Conservation (phyloP, 2,113 vertebrate species). For the Bujurquina vittata region DNA sequence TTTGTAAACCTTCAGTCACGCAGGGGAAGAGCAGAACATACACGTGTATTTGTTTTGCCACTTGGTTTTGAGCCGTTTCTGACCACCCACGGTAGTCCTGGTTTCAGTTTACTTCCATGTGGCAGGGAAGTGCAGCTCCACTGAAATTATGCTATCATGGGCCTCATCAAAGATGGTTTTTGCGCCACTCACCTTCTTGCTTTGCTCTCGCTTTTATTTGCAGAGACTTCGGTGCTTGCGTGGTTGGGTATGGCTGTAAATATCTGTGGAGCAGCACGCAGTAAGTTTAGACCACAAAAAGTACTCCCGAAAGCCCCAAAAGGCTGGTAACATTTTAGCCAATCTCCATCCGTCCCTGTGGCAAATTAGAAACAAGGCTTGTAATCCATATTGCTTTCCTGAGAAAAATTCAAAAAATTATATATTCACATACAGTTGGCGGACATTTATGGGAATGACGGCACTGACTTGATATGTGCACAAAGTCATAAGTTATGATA, state of each 20-base stretch:
- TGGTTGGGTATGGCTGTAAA: slow-evolving; percentile 41
- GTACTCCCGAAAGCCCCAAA: neutral
- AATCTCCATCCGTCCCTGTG: neutral
- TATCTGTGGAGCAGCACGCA: slow-evolving; percentile 3
- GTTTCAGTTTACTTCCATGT: slow-evolving; percentile 55
- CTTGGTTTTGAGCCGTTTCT: slow-evolving; percentile 60
- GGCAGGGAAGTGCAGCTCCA: slow-evolving; percentile 23
- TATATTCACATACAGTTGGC: neutral
- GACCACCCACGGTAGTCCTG: slow-evolving; percentile 76
- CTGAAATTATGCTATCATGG: slow-evolving; percentile 42
- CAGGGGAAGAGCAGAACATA: slow-evolving; percentile 23
- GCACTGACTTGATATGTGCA: neutral
- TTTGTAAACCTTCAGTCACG: slow-evolving; percentile 76
- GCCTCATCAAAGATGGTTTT: slow-evolving; percentile 46
- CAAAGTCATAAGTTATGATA: neutral
- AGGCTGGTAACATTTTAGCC: neutral
- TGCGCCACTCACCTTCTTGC: slow-evolving; percentile 41
- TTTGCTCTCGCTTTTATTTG: slow-evolving; percentile 24
- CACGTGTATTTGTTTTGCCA: slow-evolving; percentile 58
- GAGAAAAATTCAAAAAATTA: neutral
- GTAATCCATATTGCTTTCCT: neutral
- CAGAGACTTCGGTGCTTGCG: slow-evolving; percentile 7
- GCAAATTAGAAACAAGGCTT: neutral
- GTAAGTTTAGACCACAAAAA: neutral
- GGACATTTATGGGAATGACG: neutral